Evolutionary conservation across 1,140 invertebrate genomes (phyloP).

Genomic region (Teleogryllus occipitalis): DNA sequence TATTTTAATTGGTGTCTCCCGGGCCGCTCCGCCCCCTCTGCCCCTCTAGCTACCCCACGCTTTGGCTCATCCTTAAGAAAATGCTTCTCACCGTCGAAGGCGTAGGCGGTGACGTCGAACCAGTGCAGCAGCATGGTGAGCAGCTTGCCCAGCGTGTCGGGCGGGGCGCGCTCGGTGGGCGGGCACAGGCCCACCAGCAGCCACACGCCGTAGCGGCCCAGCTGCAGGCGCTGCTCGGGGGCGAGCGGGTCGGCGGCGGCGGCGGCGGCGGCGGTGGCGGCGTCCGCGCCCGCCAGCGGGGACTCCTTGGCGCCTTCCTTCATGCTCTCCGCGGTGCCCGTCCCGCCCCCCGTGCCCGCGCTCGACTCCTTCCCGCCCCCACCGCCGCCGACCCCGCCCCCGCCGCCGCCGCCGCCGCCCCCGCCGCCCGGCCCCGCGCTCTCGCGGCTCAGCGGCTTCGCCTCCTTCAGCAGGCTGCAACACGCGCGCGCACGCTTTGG

Average conservation of each 20-base stretch:
- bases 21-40: too few species aligned
- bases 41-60: too few species aligned
- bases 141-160: constrained; percentile 82
- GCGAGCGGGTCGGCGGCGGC: constrained; percentile 43
- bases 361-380: too few species aligned
- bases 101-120: constrained; percentile 96
- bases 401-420: too few species aligned
- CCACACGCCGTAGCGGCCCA: constrained; percentile 96
- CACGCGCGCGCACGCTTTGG: too few species aligned
- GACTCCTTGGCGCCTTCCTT: too few species aligned
- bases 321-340: neutral
- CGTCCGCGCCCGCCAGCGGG: neutral
- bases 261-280: neutral
- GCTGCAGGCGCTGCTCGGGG: constrained; percentile 69
- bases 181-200: constrained; percentile 88
- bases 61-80: too few species aligned
- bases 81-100: constrained; percentile 89
- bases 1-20: too few species aligned
- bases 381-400: too few species aligned
- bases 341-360: neutral
- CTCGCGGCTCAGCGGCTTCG: too few species aligned
- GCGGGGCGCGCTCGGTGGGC: constrained; percentile 64
- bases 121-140: constrained; percentile 96
- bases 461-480: too few species aligned
- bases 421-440: too few species aligned